Conservation (phyloP, 2,113 vertebrate genomes). For the Toxotes jaculatrix region DNA sequence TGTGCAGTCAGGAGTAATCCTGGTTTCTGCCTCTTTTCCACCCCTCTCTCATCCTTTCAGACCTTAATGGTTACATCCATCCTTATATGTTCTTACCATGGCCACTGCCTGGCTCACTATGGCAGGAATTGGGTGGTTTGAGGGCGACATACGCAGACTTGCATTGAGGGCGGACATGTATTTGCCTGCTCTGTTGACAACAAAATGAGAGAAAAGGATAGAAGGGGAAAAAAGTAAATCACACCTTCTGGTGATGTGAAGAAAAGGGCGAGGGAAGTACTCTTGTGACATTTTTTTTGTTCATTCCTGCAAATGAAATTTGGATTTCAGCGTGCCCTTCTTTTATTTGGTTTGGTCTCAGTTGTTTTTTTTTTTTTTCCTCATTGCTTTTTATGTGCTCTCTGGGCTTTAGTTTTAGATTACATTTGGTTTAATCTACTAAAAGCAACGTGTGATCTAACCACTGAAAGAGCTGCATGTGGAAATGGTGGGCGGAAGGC, state of each 20-base stretch:
- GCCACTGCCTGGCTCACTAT: conserved; percentile 20
- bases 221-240: conserved; percentile 9
- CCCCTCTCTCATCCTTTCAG: conserved; percentile 30
- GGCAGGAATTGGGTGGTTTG: conserved; percentile 15
- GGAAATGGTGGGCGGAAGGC: conserved; percentile 69
- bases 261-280: conserved; percentile 1
- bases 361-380: conserved; percentile 23
- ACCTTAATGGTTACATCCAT: conserved; percentile 28
- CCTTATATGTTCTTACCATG: conserved; percentile 17
- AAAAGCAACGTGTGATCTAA: conserved; percentile 69
- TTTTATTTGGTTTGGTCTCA: conserved; percentile 36
- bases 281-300: not conserved
- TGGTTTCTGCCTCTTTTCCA: conserved; percentile 21
- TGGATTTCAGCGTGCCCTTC: conserved; percentile 9
- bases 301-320: conserved; percentile 10
- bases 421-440: conserved; percentile 68
- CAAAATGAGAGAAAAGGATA: conserved; percentile 12
- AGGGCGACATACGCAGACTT: not conserved
- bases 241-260: conserved; percentile 2
- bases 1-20: conserved; percentile 49
- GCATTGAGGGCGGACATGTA: conserved; percentile 10
- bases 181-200: conserved; percentile 18
- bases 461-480: conserved; percentile 59
- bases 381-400: conserved; percentile 20
- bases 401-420: conserved; percentile 52